Percentiles rank a stretch among this genome's conserved stretches.
phyloP scores from a whole-genome alignment of 1,140 invertebrate species.

The Ladona fulva region DNA sequence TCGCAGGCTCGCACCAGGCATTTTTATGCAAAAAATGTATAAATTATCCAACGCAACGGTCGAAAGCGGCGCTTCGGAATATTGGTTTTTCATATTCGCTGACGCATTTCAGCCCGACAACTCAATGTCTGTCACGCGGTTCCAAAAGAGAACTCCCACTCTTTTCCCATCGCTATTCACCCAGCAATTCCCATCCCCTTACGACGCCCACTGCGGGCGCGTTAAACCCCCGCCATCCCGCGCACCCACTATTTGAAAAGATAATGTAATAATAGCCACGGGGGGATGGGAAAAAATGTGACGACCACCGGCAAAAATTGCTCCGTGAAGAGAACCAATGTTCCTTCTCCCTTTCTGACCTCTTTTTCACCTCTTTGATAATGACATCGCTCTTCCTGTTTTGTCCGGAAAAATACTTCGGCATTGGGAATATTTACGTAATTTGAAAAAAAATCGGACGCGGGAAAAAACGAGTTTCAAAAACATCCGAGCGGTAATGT shows the following conservation, averaged over 20 bases:
- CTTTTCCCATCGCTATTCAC: background rate
- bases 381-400: background rate
- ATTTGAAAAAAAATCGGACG: background rate
- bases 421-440: background rate
- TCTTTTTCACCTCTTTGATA: background rate
- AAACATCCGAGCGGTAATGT: background rate
- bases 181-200: background rate
- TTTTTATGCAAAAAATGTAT: background rate
- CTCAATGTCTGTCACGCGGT: background rate
- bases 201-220: background rate
- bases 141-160: background rate
- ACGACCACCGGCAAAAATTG: background rate
- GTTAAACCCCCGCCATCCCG: background rate
- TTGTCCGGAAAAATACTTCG: background rate
- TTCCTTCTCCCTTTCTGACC: background rate
- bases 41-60: background rate
- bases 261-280: slow-evolving; percentile 3
- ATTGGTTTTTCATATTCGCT: background rate
- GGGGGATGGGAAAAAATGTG: background rate
- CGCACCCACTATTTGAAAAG: background rate
- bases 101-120: background rate
- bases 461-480: background rate
- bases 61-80: background rate
- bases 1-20: too few relatives aligned
- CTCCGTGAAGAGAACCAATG: background rate